Evolutionary conservation across 2,797 vertebrate genomes (phyloP).

Genomic region (Acanthurus leucopareius): DNA sequence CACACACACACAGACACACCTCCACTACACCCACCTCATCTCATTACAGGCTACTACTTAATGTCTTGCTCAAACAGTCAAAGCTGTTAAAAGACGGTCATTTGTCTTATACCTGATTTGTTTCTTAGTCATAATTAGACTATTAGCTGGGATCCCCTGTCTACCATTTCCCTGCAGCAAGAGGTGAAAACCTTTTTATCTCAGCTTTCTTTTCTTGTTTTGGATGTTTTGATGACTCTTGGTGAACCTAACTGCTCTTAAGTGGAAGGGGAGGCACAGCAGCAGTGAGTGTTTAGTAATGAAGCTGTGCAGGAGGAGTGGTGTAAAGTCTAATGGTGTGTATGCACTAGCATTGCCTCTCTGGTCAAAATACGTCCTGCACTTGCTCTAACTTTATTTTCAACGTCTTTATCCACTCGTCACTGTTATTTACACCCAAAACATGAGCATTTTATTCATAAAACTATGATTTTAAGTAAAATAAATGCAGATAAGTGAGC

Average conservation of each 20-base stretch:
- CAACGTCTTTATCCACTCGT: not conserved
- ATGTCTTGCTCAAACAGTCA: constrained; percentile 70
- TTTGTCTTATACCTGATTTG: constrained; percentile 62
- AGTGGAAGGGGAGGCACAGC: not conserved
- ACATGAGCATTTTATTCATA: not conserved
- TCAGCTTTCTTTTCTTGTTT: constrained; percentile 22
- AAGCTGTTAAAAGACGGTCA: constrained; percentile 52
- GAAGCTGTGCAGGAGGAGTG: not conserved
- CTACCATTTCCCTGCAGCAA: constrained; percentile 1
- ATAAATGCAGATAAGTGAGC: not conserved
- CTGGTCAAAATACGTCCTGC: not conserved
- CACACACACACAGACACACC: constrained; percentile 29
- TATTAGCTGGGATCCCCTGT: constrained; percentile 40
- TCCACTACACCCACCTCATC: constrained; percentile 48
- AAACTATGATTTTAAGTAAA: not conserved
- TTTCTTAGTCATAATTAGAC: constrained; percentile 57
- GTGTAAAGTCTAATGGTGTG: not conserved
- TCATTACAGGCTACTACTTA: constrained; percentile 69
- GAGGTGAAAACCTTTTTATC: constrained; percentile 1
- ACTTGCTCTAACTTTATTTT: not conserved
- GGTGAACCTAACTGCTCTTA: not conserved
- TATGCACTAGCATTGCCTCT: too few relatives aligned
- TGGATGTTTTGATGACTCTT: constrained; percentile 7
- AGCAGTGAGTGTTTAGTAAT: not conserved
- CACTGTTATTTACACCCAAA: not conserved